Evolutionary conservation across 2,113 vertebrate species (phyloP), one percentile per base, ranked within the genome.

Genomic region (Gracilinanus agilis): DNA sequence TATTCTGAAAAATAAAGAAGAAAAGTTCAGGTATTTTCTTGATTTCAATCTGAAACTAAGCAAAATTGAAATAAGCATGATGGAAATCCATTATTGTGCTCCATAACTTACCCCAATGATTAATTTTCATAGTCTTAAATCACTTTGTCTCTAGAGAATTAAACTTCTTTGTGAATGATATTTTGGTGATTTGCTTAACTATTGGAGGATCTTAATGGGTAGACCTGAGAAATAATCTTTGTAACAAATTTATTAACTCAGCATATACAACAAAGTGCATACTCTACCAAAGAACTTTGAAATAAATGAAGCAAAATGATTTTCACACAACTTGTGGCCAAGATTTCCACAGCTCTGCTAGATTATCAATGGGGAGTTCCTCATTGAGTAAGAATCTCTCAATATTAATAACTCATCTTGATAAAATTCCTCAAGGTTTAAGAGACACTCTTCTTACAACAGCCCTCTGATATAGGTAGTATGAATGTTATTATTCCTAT

Each of bases 41-140:
- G 21, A 67, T 53, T 92, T 91, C 55, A 91, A 29, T 55, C 61
- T 94, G 56, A 96, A 96, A 96, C 53, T 44, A 83, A 96, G 34
- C 53, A 61, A 95, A 88, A 44, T 94, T 94, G 27, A 94, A 97
- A 93, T 93, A 95, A 27, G 29, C 88, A 90, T 2, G n/a, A 88
- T 96, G 91, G 92, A 2, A 93, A 96, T 96, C 91, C 23, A 91
- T 94, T 96, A 90, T 96, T 94, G 9, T 3, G 91, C 24, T 91
- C 97, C 93, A 94, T 90, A 67, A 53, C 93, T 44, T 95, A 34
- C 9, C 49, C 44, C 27, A 94, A 90, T 92, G 53, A 95, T 96
- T 96, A 95, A 88, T 91, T 96, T 93, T 96, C 24, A 92, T 19
- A 92, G 24, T 12, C n/a, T 88, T 3, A 5, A 25, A 24, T 95